phyloP scores from a whole-genome alignment of 2,888 invertebrate species.

The Gymnosoma rotundatum region DNA sequence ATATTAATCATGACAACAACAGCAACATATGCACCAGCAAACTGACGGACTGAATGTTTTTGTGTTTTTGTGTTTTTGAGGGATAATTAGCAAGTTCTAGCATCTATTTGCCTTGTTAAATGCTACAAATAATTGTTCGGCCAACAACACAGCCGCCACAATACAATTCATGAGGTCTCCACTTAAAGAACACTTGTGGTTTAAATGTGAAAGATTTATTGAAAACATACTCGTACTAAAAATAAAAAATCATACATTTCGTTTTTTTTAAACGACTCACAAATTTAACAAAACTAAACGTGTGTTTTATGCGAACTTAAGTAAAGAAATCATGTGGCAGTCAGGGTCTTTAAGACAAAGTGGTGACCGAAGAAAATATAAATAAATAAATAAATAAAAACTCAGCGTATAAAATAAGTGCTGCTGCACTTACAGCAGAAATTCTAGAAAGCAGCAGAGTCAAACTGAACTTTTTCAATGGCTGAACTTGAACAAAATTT shows the following conservation, averaged over 20 bases:
- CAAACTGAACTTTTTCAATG: slow-evolving; percentile 39
- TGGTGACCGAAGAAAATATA: slow-evolving; percentile 24
- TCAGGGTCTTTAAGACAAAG: slow-evolving; percentile 28
- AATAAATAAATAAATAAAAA: slow-evolving; percentile 8
- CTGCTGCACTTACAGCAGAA: slow-evolving; percentile 52
- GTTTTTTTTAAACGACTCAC: slow-evolving; percentile 38
- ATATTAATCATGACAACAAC: slow-evolving; percentile 62
- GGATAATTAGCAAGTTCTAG: slow-evolving; percentile 69
- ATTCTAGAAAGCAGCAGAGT: slow-evolving; percentile 39
- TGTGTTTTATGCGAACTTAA: slow-evolving; percentile 46
- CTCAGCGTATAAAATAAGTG: slow-evolving; percentile 16
- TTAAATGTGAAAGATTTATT: slow-evolving; percentile 65
- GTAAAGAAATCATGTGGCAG: slow-evolving; percentile 39
- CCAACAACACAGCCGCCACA: slow-evolving; percentile 47
- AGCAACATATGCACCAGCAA: not conserved
- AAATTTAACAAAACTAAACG: slow-evolving; percentile 61
- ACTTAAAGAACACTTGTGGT: slow-evolving; percentile 66
- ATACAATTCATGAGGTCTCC: slow-evolving; percentile 43
- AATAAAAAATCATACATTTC: slow-evolving; percentile 42
- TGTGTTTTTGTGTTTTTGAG: slow-evolving; percentile 36
- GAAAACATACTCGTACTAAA: slow-evolving; percentile 34
- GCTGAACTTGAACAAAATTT: slow-evolving; percentile 64
- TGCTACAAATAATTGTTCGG: slow-evolving; percentile 66
- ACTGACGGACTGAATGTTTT: slow-evolving; percentile 21
- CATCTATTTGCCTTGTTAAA: slow-evolving; percentile 70